Evolutionary conservation across 2,797 vertebrate species (phyloP).

Genomic region (Myotis vivesi): DNA sequence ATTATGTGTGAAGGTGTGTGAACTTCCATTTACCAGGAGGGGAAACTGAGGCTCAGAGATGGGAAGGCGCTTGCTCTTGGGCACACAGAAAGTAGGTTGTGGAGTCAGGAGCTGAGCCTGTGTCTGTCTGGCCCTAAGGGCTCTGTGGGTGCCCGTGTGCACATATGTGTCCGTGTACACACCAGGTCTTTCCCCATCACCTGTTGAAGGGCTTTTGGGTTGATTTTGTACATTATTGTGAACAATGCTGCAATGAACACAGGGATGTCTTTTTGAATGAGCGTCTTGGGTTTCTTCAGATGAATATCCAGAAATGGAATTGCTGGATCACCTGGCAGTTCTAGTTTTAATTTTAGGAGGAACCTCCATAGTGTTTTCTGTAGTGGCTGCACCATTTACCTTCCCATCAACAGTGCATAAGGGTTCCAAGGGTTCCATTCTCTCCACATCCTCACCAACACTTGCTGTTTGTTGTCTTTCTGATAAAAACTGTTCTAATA

Average conservation of each 20-base stretch:
- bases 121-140: background rate
- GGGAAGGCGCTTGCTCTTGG: background rate
- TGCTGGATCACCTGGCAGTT: background rate
- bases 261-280: background rate
- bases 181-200: background rate
- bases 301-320: background rate
- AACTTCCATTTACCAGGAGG: background rate
- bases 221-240: no score
- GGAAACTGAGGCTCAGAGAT: background rate
- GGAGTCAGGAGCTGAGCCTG: no score
- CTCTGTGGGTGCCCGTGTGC: background rate
- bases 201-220: background rate
- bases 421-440: background rate
- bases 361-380: no score
- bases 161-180: background rate
- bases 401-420: background rate
- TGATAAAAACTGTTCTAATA: no score
- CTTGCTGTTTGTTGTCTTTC: background rate
- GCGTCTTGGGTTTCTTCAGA: background rate
- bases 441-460: background rate
- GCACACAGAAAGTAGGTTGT: background rate
- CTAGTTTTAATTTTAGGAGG: background rate
- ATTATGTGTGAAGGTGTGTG: background rate
- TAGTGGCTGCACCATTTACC: background rate
- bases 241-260: background rate